Evolutionary conservation across 2,113 vertebrate genomes (phyloP).

Genomic region (Chelonoidis abingdonii): DNA sequence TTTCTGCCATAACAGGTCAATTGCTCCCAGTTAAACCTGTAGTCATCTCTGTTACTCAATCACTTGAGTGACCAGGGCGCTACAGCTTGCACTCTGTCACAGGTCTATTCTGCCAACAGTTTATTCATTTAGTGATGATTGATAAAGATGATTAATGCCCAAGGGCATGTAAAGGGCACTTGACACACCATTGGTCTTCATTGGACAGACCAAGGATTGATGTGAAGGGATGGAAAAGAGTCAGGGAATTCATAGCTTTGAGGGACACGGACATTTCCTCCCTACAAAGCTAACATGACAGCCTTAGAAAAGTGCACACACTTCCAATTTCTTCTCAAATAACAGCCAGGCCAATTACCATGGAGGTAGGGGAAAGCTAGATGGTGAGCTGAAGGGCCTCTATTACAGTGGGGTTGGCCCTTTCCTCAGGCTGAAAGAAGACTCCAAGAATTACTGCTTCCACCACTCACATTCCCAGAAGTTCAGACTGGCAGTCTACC

Average conservation of each 20-base stretch:
- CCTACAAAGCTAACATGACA: not conserved
- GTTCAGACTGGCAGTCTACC: not conserved
- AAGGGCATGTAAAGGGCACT: not conserved
- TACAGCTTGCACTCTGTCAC: not conserved
- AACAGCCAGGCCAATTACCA: not conserved
- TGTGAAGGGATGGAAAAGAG: not conserved
- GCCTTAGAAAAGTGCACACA: not conserved
- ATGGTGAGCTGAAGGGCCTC: not conserved
- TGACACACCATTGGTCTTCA: not conserved
- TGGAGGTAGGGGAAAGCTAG: not conserved
- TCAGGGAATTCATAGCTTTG: not conserved
- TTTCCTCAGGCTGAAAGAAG: not conserved
- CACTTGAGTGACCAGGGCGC: not conserved
- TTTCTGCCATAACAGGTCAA: not conserved
- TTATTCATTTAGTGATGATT: not conserved
- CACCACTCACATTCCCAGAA: not conserved
- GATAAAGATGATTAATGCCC: not conserved
- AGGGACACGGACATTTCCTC: not conserved
- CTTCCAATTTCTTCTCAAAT: not conserved
- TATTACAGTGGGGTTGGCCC: not conserved
- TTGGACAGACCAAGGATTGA: not conserved
- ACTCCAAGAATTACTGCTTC: not conserved
- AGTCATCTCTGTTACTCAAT: not conserved
- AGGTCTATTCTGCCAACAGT: not conserved
- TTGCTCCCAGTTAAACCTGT: not conserved